Conservation (phyloP, 2,888 invertebrate genomes). For the Acanthosepion lycidas region DNA sequence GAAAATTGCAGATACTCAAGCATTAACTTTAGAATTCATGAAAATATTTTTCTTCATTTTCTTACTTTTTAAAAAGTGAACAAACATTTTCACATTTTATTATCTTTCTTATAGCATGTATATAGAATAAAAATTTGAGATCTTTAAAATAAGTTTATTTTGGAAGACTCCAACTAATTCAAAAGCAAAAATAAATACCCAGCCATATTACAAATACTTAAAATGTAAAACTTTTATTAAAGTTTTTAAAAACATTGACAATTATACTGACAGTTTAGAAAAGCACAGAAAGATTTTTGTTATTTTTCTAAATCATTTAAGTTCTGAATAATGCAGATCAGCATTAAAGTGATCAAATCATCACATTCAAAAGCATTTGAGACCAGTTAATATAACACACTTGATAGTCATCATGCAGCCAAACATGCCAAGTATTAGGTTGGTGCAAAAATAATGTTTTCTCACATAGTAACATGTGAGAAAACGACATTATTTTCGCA, state of each 20-base stretch:
- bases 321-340: not conserved
- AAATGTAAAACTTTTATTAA: too few species aligned
- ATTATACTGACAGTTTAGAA: too few species aligned
- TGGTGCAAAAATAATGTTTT: too few species aligned
- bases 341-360: not conserved
- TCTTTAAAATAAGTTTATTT: too few species aligned
- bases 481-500: too few species aligned
- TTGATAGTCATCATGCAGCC: not conserved
- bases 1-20: conserved; percentile 48
- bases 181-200: too few species aligned
- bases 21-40: conserved; percentile 35
- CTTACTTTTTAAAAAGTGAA: not conserved
- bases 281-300: not conserved
- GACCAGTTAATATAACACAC: not conserved
- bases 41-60: not conserved
- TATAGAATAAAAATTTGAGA: too few species aligned
- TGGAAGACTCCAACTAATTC: too few species aligned
- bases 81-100: not conserved
- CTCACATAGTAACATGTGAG: too few species aligned
- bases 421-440: not conserved
- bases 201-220: too few species aligned
- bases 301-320: not conserved
- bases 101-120: too few species aligned
- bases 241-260: too few species aligned
- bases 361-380: not conserved